Evolutionary conservation across 2,113 vertebrate genomes (phyloP), one percentile per base, ranked within the genome.

Genomic region (Oreamnos americanus): DNA sequence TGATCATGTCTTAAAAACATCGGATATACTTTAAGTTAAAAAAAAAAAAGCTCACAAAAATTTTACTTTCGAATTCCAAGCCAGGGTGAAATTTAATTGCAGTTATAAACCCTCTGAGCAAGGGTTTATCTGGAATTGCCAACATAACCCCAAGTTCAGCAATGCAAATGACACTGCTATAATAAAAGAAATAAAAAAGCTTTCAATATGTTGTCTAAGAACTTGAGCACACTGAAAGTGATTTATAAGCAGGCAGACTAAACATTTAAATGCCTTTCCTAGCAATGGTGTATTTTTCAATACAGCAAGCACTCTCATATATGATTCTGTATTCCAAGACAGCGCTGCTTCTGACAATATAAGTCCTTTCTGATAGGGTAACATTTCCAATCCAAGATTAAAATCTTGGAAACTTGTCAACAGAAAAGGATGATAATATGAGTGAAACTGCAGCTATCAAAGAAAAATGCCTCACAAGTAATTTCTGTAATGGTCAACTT

Each of bases 331-430:
- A 95, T 98, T 98, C 98, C 84, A 33, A 0, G 36, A 92, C 90
- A 86, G 87, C 43, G 87, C 96, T 0, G 93, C 43, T 86, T 78
- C 71, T 97, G 96, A 98, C 97, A 98, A 96, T 91, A 96, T 91
- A 98, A 98, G 97, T 51, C 67, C 95, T 98, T 98, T 97, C 92
- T 98, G 95, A 98, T 96, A 97, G 85, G 97, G 94, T 93, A 98
- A 98, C 95, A 97, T 94, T 99, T 98, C 91, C 96, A 98, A 98
- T 96, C 96, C 93, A 96, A 98, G 98, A 98, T 99, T 99, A 99
- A 99, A 99, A 98, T 98, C 98, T 98, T 90, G 55, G 97, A 97
- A 98, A 98, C 82, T 79, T 98, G 96, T 98, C 98, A 98, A 98
- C 97, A 98, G 97, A 96, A 98, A 98, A 94, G 53, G 98, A 98